phyloP scores from a whole-genome alignment of 2,888 invertebrate species.

The Aelia acuminata region DNA sequence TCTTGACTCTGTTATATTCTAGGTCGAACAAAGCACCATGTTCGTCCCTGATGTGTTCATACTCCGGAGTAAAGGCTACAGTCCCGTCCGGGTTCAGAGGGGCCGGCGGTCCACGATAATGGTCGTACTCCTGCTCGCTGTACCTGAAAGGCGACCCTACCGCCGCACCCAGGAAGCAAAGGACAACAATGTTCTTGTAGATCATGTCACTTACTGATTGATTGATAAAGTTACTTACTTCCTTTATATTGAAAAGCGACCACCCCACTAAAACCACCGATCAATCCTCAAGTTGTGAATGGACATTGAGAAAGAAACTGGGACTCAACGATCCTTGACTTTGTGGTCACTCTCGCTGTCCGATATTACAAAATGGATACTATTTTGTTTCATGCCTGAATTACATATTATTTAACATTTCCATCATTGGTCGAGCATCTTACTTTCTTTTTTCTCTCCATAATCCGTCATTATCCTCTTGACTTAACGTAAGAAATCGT shows the following conservation, averaged over 20 bases:
- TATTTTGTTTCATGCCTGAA: background rate
- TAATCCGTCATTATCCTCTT: no score
- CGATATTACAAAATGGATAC: background rate
- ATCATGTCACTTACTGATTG: slow-evolving; percentile 26
- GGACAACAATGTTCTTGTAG: background rate
- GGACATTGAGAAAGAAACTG: slow-evolving; percentile 3
- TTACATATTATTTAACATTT: background rate
- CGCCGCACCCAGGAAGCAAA: background rate
- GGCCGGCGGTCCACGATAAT: slow-evolving; percentile 42
- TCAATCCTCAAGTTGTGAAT: background rate
- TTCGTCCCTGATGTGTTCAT: slow-evolving; percentile 67
- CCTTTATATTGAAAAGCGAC: background rate
- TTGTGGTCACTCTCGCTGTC: background rate
- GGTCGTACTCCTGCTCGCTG: background rate
- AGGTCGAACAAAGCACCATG: background rate
- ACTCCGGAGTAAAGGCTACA: slow-evolving; percentile 69
- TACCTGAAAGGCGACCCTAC: background rate
- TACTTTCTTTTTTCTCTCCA: no score
- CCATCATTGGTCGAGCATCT: no score
- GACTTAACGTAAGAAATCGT: no score
- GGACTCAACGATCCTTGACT: slow-evolving; percentile 4
- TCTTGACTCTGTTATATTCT: background rate
- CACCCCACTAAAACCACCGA: background rate
- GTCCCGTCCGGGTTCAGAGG: slow-evolving; percentile 65
- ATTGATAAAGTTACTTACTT: background rate